These are phyloP conservation scores for Echinarachnius parma DNA, from an alignment of 53 echinoderm and acorn worm species.

Conservation along the genomic window DNA sequence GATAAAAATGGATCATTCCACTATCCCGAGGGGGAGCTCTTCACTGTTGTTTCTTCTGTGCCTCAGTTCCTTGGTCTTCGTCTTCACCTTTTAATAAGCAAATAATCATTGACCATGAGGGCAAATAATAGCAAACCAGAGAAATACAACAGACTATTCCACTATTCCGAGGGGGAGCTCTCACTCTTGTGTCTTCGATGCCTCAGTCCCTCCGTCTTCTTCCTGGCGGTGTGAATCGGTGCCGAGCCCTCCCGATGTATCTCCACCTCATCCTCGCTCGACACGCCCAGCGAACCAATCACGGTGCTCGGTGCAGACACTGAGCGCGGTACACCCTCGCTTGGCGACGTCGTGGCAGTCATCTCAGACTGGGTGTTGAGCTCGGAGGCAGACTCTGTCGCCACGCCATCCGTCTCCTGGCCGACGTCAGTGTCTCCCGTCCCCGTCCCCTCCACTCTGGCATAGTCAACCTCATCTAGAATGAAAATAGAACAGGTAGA, in stretches of 20 bases:
- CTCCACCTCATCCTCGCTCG: conserved; percentile 24
- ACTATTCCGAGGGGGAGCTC: conserved; percentile 43
- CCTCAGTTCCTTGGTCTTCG: too few species aligned
- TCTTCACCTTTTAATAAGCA: too few species aligned
- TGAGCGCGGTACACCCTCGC: conserved; percentile 24
- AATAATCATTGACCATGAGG: too few species aligned
- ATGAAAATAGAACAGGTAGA: not conserved
- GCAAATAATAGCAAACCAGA: too few species aligned
- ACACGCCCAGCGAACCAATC: conserved; percentile 4
- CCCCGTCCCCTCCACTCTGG: conserved; percentile 30
- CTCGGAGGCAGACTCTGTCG: conserved; percentile 33
- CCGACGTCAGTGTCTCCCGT: conserved; percentile 40
- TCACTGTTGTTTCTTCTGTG: too few species aligned
- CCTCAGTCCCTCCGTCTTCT: conserved; percentile 38
- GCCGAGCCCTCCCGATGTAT: not conserved
- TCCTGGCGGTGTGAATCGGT: not conserved
- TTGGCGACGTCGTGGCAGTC: not conserved
- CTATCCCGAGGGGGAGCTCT: too few species aligned
- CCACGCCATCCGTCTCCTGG: conserved; percentile 43
- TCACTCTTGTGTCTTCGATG: conserved; percentile 24
- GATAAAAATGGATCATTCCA: too few species aligned
- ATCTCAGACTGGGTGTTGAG: conserved; percentile 23
- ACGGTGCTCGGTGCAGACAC: conserved; percentile 22
- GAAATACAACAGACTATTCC: too few species aligned
- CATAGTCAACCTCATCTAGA: conserved; percentile 44